Evolutionary conservation across 2,797 vertebrate species (phyloP).

Genomic region (Eremophila alpestris): DNA sequence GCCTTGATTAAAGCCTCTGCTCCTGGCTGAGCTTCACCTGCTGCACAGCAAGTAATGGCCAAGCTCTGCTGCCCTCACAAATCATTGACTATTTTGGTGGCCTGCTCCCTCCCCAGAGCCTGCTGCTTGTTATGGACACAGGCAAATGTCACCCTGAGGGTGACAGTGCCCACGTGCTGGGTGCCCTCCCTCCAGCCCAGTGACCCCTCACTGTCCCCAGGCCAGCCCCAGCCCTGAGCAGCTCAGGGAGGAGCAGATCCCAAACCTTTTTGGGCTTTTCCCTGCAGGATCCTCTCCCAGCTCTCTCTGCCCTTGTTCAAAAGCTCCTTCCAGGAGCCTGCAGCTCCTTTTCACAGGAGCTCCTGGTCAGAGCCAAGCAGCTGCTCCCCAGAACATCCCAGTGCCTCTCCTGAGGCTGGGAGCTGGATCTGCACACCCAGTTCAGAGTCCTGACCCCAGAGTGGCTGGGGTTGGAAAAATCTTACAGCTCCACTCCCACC

Average conservation of each 20-base stretch:
- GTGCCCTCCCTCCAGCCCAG: neutral
- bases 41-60: neutral
- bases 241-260: neutral
- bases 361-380: neutral
- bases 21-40: neutral
- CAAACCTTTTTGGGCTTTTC: neutral
- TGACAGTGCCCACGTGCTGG: neutral
- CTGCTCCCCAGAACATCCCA: neutral
- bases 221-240: neutral
- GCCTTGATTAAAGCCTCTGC: neutral
- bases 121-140: neutral
- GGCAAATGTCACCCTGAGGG: neutral
- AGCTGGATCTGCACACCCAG: neutral
- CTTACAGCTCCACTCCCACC: neutral
- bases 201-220: neutral
- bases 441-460: neutral
- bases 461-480: neutral
- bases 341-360: neutral
- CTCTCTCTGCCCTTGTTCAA: neutral
- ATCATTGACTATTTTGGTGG: neutral
- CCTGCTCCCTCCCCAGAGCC: neutral
- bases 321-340: neutral
- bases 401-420: neutral
- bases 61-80: neutral
- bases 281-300: neutral